phyloP scores from a whole-genome alignment of 2,888 invertebrate species.

The Hirtodrosophila cameraria region DNA sequence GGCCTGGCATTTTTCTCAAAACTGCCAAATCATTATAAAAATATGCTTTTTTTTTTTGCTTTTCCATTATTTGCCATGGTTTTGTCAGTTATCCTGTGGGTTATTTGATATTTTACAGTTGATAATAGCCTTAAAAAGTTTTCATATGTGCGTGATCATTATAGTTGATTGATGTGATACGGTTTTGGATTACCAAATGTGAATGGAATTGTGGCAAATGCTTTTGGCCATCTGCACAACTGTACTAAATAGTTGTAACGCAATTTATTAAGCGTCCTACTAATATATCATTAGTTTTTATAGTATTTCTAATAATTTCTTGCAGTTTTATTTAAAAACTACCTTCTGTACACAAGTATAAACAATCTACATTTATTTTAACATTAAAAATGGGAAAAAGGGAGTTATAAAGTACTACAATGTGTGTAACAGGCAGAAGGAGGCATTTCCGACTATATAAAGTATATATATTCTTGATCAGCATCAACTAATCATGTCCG shows the following conservation, averaged over 20 bases:
- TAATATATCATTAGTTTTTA: too few species aligned
- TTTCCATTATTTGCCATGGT: slow-evolving; percentile 64
- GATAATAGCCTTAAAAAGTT: slow-evolving; percentile 73
- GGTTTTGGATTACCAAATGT: slow-evolving; percentile 44
- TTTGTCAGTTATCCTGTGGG: slow-evolving; percentile 73
- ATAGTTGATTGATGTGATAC: slow-evolving; percentile 70
- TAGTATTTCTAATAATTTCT: too few species aligned
- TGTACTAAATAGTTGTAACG: slow-evolving; percentile 50
- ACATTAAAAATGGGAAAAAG: too few species aligned
- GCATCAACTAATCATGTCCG: too few species aligned
- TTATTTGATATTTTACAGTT: slow-evolving; percentile 82
- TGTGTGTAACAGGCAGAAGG: too few species aligned
- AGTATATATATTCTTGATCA: too few species aligned
- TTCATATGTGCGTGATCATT: slow-evolving; percentile 70
- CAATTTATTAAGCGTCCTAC: too few species aligned
- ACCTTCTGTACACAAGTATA: too few species aligned
- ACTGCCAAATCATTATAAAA: slow-evolving; percentile 73
- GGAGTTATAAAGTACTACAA: too few species aligned
- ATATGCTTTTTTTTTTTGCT: slow-evolving; percentile 52
- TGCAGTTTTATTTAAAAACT: too few species aligned
- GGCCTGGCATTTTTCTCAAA: slow-evolving; percentile 40
- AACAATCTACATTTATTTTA: too few species aligned
- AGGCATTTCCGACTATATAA: too few species aligned
- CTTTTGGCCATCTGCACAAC: slow-evolving; percentile 24
- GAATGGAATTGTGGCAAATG: slow-evolving; percentile 1